Evolutionary conservation across 2,113 vertebrate genomes (phyloP).

Genomic region (Myotis yumanensis): DNA sequence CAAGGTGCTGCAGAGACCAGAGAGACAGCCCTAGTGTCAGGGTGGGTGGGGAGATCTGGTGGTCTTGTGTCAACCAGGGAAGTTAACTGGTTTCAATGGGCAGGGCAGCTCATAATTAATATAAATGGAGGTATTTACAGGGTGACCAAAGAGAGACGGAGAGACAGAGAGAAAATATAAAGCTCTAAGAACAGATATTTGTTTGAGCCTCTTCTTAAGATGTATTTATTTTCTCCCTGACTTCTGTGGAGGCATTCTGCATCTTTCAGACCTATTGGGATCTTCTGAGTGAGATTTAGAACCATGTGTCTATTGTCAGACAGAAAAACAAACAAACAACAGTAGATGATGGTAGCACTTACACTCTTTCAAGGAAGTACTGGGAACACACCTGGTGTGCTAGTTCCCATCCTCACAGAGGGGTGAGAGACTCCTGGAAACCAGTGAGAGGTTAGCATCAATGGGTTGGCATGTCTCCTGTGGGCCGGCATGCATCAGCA

Average conservation of each 20-base stretch:
- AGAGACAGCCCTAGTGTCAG: neutral
- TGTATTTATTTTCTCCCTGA: neutral
- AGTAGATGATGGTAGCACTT: neutral
- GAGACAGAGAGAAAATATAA: neutral
- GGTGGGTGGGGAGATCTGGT: neutral
- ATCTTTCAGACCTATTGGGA: neutral
- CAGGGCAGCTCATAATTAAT: neutral
- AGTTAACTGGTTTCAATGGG: neutral
- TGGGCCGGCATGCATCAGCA: neutral
- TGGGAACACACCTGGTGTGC: neutral
- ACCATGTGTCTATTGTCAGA: neutral
- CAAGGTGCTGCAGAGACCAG: neutral
- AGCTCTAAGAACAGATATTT: neutral
- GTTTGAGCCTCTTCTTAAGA: neutral
- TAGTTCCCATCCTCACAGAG: neutral
- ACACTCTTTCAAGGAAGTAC: neutral
- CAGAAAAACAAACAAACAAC: neutral
- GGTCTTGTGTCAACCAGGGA: neutral
- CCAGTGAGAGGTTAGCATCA: neutral
- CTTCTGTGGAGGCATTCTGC: neutral
- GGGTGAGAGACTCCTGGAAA: neutral
- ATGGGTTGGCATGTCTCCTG: neutral
- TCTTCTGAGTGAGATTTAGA: neutral
- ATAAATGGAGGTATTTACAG: neutral
- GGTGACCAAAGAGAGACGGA: neutral